Percentiles rank a stretch among this genome's conserved stretches.
Evolutionary conservation across 1,140 invertebrate species (phyloP).

Genomic region (Alviniconcha marisindica): DNA sequence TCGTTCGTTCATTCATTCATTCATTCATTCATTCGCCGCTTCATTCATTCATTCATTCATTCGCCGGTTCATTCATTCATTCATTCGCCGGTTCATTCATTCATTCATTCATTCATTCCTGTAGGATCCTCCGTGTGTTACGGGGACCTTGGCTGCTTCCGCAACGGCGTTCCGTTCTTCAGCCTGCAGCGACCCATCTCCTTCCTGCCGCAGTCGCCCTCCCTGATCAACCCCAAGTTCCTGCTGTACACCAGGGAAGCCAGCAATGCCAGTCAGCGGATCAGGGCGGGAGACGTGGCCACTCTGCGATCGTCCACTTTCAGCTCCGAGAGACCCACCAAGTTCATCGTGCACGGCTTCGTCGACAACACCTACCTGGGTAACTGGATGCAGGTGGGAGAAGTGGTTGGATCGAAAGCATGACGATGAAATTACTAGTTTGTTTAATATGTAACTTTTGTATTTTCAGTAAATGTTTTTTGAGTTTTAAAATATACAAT

Average conservation of each 20-base stretch:
- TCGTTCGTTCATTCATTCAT: too few species aligned
- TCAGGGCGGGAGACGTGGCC: constrained; percentile 70
- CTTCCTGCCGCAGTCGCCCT: constrained; percentile 89
- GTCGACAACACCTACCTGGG: constrained; percentile 88
- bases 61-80: too few species aligned
- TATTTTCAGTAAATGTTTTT: too few species aligned
- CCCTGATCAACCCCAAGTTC: constrained; percentile 85
- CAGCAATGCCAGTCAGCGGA: constrained; percentile 47
- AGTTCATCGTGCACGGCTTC: constrained; percentile 96
- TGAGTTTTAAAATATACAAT: too few species aligned
- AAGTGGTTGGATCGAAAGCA: not conserved
- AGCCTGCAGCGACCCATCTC: constrained; percentile 83
- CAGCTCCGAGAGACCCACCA: constrained; percentile 69
- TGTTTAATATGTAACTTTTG: too few species aligned
- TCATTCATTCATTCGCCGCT: too few species aligned
- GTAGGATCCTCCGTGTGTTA: constrained; percentile 84
- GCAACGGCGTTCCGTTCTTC: constrained; percentile 92
- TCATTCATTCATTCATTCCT: too few species aligned
- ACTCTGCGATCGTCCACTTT: constrained; percentile 73
- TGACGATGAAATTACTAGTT: not conserved
- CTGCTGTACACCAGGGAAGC: constrained; percentile 75
- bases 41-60: too few species aligned
- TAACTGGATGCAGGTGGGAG: constrained; percentile 84
- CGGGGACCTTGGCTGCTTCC: constrained; percentile 94
- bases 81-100: too few species aligned